Evolutionary conservation across 2,113 vertebrate species (phyloP), one percentile per base, ranked within the genome.

Genomic region (Osmerus mordax): DNA sequence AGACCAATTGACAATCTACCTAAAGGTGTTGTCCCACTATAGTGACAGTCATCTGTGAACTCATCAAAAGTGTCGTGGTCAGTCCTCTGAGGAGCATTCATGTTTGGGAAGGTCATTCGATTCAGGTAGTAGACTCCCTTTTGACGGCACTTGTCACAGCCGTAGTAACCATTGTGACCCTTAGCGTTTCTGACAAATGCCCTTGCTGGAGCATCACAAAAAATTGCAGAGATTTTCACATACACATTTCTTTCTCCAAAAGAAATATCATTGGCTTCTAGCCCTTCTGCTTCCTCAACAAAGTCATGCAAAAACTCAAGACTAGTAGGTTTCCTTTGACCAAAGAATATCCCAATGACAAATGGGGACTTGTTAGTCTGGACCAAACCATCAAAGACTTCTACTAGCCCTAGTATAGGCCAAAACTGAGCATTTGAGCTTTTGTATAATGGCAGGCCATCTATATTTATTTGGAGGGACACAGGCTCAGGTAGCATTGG

Each of bases 281-380:
- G 58, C 58, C 23, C 9, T 12, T 21, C 9, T 12, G 18, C 18
- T 60, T 60, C 58, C 58, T 60, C 19, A 21, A 60, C 21, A 23
- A 25, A 25, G 19, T 60, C 58, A 60, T 60, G 58, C 5, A 25
- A 23, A n/a, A 25, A 60, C 1, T 21, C 58, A 60, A 60, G 58
- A 60, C 19, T 60, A 12, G n/a, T 23, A 13, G 19, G 58, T n/a
- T 60, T 60, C 58, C 23, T 60, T 21, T 60, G 4, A 3, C 70
- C 70, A 71, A 71, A 71, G 59, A 25, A 62, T 13, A 71, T 71
- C 28, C 69, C 58, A 23, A 71, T 71, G 32, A 63, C 70, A 71
- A 63, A 71, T 25, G 70, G 60, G 3, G n/a, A 41, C 60, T 63
- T 71, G 18, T 71, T 71, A 18, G 59, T 63, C 11, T 63, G 59